Base-by-base conservation (phyloP, 2,797 vertebrate genomes). In the Peromyscus aztecus region DNA sequence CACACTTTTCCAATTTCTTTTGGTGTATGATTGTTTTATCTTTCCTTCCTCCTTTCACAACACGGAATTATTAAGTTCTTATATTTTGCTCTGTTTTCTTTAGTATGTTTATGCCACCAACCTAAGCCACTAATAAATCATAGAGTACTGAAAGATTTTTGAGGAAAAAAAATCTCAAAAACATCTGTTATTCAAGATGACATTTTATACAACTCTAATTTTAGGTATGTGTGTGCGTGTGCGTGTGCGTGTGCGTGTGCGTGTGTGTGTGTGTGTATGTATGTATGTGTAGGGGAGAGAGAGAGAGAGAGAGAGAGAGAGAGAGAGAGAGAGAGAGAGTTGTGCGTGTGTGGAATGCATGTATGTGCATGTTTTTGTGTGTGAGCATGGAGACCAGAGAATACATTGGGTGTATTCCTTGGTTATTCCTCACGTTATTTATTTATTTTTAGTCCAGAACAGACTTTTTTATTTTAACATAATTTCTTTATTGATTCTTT, bases 181-280 rank as follows among this genome's bases (percentile, higher is more conserved):
- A 27, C 24, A 61, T 14, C 6, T 10, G 29, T 34, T 87, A 92
- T 43, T 61, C 43, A 31, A 43, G 37, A 86, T 93, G 13, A 71
- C 6, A 81, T 91, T 81, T 93, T 27, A 95, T 61, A 81, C 14
- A 82, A 82, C 24, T 92, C 4, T 34, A 80, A 23, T 69, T 93
- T 78, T 83, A 49, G 37, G 10, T 63, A 27, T 84, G 27, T 84
- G 27, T 43, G 59, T 40, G 78, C 37, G 76, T 59, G 52, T 81
- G 34, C 37, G 52, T 27, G 80, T 73, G n/a, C 40, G n/a, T 71
- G n/a, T 55, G 49, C 3, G 31, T 11, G 43, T 11, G 6, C 2
- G 10, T 49, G 49, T 11, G 6, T 4, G 6, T 46, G 43, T 46
- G 43, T 6, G 12, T 52, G 52, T 55, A 14, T 49, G 11, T 46